These are phyloP conservation scores for Semicossyphus pulcher DNA, from an alignment of 2,113 vertebrate genomes.

Conservation along the genomic window DNA sequence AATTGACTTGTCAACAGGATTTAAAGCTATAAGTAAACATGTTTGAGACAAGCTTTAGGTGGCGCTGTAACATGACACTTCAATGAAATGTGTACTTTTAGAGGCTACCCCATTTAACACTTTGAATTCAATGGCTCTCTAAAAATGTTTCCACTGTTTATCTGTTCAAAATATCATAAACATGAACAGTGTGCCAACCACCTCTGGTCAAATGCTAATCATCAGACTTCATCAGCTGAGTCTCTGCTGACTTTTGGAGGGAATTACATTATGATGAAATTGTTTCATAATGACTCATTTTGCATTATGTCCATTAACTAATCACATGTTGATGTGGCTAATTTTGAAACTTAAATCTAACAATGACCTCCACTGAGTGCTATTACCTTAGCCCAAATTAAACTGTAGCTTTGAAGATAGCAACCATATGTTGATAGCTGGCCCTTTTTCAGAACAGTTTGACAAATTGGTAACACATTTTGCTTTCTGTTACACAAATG, in stretches of 20 bases:
- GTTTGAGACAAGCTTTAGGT: not conserved
- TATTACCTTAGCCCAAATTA: not conserved
- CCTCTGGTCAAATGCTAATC: conserved; percentile 26
- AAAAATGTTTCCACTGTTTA: not conserved
- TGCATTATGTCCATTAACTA: not conserved
- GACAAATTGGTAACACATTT: too few species aligned
- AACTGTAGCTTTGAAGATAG: not conserved
- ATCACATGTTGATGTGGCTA: not conserved
- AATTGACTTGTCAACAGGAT: conserved; percentile 9
- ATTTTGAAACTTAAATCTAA: not conserved
- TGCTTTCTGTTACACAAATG: too few species aligned
- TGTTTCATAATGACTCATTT: conserved; percentile 21
- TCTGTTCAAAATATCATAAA: not conserved
- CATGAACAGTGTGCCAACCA: not conserved
- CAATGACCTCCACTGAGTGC: too few species aligned
- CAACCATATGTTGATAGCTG: too few species aligned
- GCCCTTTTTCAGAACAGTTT: too few species aligned
- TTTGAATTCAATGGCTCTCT: not conserved
- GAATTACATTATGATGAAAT: conserved; percentile 45
- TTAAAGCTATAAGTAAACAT: not conserved
- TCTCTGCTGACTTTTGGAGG: conserved; percentile 37
- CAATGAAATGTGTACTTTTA: not conserved
- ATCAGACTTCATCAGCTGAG: conserved; percentile 48
- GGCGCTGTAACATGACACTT: not conserved
- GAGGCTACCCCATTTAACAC: not conserved